Percentiles rank a stretch among this genome's conserved stretches.
Conservation (phyloP, 2,888 invertebrate genomes). For the Volucella inflata region DNA sequence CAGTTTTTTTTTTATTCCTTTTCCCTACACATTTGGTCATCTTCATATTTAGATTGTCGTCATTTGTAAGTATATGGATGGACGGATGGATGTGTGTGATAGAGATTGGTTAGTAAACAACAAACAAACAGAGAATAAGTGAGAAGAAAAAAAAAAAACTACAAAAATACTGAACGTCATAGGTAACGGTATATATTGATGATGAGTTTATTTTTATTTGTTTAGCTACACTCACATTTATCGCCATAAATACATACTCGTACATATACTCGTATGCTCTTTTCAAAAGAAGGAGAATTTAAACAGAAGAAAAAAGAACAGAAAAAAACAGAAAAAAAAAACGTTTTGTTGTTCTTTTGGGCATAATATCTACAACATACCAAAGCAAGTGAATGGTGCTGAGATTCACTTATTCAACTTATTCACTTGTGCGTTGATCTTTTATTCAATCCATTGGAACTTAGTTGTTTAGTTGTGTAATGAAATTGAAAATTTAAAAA, state of each 20-base stretch:
- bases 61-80: constrained; percentile 5
- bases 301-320: neutral
- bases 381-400: constrained; percentile 35
- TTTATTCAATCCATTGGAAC: constrained; percentile 57
- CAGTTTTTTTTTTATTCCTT: constrained; percentile 13
- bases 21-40: constrained; percentile 44
- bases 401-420: constrained; percentile 34
- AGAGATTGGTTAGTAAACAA: constrained; percentile 62
- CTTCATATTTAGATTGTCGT: constrained; percentile 55
- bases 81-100: constrained; percentile 20
- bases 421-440: constrained; percentile 68
- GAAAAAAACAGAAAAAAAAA: constrained; percentile 10
- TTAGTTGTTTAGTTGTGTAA: constrained; percentile 46
- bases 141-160: constrained; percentile 17
- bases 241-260: neutral
- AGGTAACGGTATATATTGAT: constrained; percentile 63
- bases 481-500: constrained; percentile 69
- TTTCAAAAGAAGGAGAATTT: neutral
- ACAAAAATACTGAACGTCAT: constrained; percentile 46
- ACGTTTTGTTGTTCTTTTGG: constrained; percentile 28
- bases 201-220: constrained; percentile 67
- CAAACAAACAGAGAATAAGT: constrained; percentile 36
- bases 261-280: no score
- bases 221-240: constrained; percentile 56
- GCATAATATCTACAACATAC: neutral